Conservation (phyloP, 2,888 invertebrate species). For the Diarsia dahlii region DNA sequence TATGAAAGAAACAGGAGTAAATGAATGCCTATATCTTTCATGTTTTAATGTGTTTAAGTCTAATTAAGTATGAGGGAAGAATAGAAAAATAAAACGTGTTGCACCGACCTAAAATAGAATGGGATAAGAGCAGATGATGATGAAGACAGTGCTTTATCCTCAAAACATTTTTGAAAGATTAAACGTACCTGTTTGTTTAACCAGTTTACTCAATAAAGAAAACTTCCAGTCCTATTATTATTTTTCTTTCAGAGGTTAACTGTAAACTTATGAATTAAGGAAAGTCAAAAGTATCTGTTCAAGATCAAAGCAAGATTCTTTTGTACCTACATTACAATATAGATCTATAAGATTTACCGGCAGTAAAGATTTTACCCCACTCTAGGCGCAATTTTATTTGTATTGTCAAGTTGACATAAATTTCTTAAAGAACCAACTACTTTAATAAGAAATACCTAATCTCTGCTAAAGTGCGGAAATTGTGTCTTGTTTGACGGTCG, state of each 20-base stretch:
- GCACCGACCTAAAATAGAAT: too few species aligned
- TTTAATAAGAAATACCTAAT: conserved; percentile 42
- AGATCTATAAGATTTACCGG: conserved; percentile 34
- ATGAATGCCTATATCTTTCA: too few species aligned
- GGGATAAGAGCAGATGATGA: too few species aligned
- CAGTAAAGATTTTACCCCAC: conserved; percentile 16
- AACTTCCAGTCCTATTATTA: background rate
- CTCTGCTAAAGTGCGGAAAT: conserved; percentile 23
- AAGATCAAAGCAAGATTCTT: conserved; percentile 34
- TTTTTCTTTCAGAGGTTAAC: background rate
- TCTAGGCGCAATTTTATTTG: conserved; percentile 41
- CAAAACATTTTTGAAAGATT: background rate
- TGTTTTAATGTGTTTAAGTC: too few species aligned
- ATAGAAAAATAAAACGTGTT: too few species aligned
- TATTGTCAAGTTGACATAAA: conserved; percentile 41
- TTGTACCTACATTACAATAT: conserved; percentile 28
- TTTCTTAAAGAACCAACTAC: conserved; percentile 22
- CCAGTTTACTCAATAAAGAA: background rate
- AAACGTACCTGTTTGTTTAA: background rate
- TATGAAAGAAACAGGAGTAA: too few species aligned
- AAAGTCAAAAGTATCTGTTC: background rate
- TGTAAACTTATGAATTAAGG: background rate
- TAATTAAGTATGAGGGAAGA: too few species aligned
- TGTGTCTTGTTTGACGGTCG: conserved; percentile 24
- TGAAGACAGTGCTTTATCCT: background rate